These are phyloP conservation scores for Pontoporia blainvillei DNA, from an alignment of 2,113 vertebrate species.

Conservation along the genomic window DNA sequence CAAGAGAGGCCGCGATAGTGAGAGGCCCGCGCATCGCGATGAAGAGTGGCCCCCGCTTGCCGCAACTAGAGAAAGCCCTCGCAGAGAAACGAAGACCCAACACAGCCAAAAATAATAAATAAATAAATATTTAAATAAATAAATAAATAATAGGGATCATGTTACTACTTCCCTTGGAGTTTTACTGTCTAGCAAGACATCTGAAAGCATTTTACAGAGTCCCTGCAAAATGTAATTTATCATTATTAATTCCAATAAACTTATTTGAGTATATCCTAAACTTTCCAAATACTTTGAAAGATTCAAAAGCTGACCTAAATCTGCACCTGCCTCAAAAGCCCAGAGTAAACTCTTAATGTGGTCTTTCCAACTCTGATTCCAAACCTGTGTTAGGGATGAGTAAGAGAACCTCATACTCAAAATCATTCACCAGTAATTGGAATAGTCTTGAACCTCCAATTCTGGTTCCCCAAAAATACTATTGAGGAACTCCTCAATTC, in stretches of 20 bases:
- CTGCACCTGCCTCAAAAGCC: neutral
- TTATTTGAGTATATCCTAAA: neutral
- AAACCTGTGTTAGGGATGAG: neutral
- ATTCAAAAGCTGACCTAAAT: neutral
- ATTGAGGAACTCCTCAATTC: neutral
- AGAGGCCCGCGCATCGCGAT: too few relatives aligned
- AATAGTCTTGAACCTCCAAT: neutral
- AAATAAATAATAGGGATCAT: neutral
- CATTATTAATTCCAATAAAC: neutral
- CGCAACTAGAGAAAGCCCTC: too few relatives aligned
- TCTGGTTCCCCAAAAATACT: neutral
- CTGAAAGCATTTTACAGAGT: slow-evolving; percentile 15
- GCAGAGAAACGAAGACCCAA: too few relatives aligned
- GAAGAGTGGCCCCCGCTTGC: too few relatives aligned
- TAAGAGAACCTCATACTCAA: neutral
- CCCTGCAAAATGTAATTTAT: neutral
- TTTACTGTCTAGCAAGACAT: neutral
- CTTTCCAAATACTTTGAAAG: neutral
- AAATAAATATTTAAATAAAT: neutral
- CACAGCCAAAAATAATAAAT: too few relatives aligned
- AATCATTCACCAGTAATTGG: neutral
- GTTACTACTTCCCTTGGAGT: neutral
- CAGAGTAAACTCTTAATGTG: neutral
- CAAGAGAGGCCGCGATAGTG: too few relatives aligned
- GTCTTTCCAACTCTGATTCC: slow-evolving; percentile 9